phyloP scores from a whole-genome alignment of 2,797 vertebrate species.

The Cyclura pinguis region DNA sequence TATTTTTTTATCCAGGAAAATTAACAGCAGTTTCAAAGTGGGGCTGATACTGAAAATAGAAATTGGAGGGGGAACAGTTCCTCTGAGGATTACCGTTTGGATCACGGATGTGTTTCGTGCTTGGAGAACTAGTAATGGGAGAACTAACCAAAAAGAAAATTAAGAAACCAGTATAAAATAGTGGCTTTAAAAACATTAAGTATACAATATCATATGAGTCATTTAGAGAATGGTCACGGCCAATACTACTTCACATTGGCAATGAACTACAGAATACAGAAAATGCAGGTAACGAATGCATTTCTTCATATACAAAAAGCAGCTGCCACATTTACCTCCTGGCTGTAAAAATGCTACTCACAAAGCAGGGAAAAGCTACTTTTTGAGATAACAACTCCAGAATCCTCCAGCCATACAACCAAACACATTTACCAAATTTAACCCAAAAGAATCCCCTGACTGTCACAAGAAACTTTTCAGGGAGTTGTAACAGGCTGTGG shows the following conservation, averaged over 20 bases:
- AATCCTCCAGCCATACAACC: no score
- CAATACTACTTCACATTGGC: neutral
- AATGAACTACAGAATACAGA: neutral
- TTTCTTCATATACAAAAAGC: neutral
- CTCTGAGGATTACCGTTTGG: neutral
- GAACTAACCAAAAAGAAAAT: neutral
- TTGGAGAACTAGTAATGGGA: constrained; percentile 28
- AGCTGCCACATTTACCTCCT: neutral
- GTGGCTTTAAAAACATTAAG: neutral
- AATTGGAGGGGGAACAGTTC: no score
- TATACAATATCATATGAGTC: neutral
- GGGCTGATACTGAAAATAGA: neutral
- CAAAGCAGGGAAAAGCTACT: no score
- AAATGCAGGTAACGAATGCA: neutral
- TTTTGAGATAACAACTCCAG: no score
- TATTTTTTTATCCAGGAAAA: no score
- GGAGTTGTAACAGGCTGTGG: neutral
- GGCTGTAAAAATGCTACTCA: neutral
- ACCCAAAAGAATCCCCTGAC: neutral
- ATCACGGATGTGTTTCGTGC: neutral
- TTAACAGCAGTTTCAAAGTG: neutral
- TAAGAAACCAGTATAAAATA: neutral
- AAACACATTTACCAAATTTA: neutral
- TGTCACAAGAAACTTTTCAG: neutral
- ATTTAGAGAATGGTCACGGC: neutral